Evolutionary conservation across 2,797 vertebrate species (phyloP), one percentile per base, ranked within the genome.

Genomic region (Pipistrellus pygmaeus): DNA sequence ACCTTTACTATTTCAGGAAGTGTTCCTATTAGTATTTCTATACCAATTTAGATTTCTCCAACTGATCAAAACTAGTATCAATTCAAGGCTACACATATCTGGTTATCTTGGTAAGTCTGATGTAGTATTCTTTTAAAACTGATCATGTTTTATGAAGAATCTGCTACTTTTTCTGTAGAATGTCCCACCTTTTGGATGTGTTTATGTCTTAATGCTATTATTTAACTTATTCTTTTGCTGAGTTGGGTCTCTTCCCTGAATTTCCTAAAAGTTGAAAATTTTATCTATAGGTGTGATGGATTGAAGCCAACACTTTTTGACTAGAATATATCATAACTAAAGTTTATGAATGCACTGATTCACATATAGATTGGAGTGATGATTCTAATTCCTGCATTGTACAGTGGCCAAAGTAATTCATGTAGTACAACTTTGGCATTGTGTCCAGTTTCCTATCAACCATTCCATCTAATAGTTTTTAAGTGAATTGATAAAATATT

Each of bases 1-100:
- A 83, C 8, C 51, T 92, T 94, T 82, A 71, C 81, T 94, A 27
- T 73, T 85, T 96, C 27, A 77, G 15, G 46, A 82, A 91, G 32
- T 81, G 8, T 62, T 76, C 62, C 17, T 48, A 95, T 11, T 86
- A 77, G 46, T 81, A 76, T 35, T 91, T 95, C 64, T 48, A 66
- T 57, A 53, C 11, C 55, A n/a, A 76, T 81, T 93, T 91, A 86
- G 11, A 66, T 87, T 91, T 94, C 35, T 27, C n/a, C 82, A 71
- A 83, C 17, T 80, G 46, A 86, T 15, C n/a, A 53, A 82, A 95
- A 83, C 25, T 6, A 41, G 30, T 85, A 85, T 17, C 30, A 93
- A 82, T 57, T 2, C 30, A 90, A 78, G 73, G 91, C 55, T 78
- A 91, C 4, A 85, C 3, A 44, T 17, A 90, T 78, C 35, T 89